Conservation (phyloP, 2,113 vertebrate species). For the Tenrec ecaudatus region DNA sequence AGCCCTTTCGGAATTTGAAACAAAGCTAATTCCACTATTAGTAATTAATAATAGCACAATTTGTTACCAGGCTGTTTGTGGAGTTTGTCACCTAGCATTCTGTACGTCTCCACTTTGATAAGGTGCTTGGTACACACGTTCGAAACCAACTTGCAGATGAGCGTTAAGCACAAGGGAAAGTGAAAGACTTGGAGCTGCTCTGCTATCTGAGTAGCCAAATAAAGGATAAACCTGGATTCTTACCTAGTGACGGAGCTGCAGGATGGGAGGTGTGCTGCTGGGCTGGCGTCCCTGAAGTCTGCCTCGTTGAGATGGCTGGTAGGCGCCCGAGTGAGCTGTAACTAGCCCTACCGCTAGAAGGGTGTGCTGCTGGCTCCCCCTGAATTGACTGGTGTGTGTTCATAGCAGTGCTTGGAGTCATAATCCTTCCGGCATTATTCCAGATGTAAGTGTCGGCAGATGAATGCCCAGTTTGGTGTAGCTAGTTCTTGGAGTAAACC, state of each 20-base stretch:
- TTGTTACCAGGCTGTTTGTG: not conserved
- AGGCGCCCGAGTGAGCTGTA: constrained; percentile 67
- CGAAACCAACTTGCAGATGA: too few species aligned
- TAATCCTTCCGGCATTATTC: constrained; percentile 74
- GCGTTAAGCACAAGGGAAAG: too few species aligned
- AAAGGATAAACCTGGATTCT: constrained; percentile 24
- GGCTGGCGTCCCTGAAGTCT: constrained; percentile 57
- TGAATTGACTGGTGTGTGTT: constrained; percentile 78
- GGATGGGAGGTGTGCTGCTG: constrained; percentile 57
- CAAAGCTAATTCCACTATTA: not conserved
- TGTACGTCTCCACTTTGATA: not conserved
- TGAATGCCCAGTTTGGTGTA: not conserved
- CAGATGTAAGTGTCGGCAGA: not conserved
- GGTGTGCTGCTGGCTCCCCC: constrained; percentile 83
- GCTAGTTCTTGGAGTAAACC: not conserved
- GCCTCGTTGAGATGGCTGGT: constrained; percentile 77
- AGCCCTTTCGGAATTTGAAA: not conserved
- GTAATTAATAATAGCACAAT: not conserved
- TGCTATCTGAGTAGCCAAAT: not conserved
- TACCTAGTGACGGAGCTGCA: constrained; percentile 61
- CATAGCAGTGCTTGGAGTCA: constrained; percentile 71
- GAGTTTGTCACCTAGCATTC: not conserved
- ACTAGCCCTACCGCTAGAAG: constrained; percentile 74
- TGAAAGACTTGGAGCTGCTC: too few species aligned
- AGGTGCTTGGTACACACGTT: too few species aligned